A percentile compares a stretch with the other conserved stretches of the same genome.
These are phyloP conservation scores for Pipra filicauda DNA, from an alignment of 2,113 vertebrate genomes.

Conservation along the genomic window DNA sequence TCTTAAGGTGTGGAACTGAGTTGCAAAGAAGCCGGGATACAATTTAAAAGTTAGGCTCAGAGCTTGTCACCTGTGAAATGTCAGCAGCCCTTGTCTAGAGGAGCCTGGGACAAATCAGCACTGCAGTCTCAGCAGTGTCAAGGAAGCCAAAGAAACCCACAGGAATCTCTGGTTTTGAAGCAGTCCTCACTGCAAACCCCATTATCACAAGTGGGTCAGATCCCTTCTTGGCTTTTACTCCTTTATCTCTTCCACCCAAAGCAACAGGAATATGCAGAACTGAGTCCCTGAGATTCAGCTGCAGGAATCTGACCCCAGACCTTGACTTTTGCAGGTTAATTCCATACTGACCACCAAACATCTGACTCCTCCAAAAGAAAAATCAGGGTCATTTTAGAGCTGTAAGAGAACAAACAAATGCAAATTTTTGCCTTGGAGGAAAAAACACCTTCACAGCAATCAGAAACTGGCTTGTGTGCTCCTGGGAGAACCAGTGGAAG, in stretches of 20 bases:
- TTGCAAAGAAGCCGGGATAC: neutral
- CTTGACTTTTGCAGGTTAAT: neutral
- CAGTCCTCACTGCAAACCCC: neutral
- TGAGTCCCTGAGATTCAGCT: neutral
- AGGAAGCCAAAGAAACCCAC: neutral
- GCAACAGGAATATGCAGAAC: neutral
- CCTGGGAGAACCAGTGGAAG: neutral
- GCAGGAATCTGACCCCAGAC: neutral
- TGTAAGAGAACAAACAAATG: constrained; percentile 4
- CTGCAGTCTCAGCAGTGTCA: neutral
- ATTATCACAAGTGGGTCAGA: neutral
- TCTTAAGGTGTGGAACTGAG: neutral
- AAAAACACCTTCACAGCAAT: neutral
- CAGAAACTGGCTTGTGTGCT: neutral
- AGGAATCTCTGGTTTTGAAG: neutral
- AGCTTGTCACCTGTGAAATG: neutral
- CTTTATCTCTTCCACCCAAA: neutral
- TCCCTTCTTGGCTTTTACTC: neutral
- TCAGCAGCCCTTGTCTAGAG: neutral
- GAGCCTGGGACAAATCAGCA: neutral
- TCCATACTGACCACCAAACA: neutral
- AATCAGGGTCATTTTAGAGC: neutral
- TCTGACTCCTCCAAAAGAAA: neutral
- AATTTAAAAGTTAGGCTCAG: neutral
- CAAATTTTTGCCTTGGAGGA: neutral